Percentiles rank a stretch among this genome's conserved stretches.
Evolutionary conservation across 2,888 invertebrate species (phyloP).

Genomic region (Leptinotarsa rubiginosa): DNA sequence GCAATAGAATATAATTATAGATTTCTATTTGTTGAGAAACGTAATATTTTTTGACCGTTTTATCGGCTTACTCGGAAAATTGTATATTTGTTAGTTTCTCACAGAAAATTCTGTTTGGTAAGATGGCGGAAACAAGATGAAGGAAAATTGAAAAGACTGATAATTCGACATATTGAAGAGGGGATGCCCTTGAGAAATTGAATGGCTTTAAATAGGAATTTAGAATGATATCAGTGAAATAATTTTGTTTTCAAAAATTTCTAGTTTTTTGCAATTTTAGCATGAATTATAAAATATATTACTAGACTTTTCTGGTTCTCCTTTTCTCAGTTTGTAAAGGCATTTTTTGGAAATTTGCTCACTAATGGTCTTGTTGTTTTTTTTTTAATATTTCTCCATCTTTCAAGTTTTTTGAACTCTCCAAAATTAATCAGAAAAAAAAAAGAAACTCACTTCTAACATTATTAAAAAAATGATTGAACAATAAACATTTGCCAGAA

Average conservation of each 20-base stretch:
- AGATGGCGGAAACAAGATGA: slow-evolving; percentile 30
- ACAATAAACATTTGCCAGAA: not conserved
- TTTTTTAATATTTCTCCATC: too few relatives aligned
- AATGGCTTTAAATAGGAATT: slow-evolving; percentile 39
- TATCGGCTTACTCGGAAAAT: not conserved
- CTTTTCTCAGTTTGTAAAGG: too few relatives aligned
- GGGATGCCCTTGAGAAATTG: slow-evolving; percentile 33
- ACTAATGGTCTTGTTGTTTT: too few relatives aligned
- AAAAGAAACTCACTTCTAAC: too few relatives aligned
- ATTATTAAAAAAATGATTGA: not conserved
- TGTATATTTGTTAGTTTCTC: slow-evolving; percentile 32
- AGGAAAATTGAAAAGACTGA: slow-evolving; percentile 44
- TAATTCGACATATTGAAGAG: slow-evolving; percentile 47
- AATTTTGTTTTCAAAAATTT: not conserved
- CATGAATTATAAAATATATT: not conserved
- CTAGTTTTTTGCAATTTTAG: slow-evolving; percentile 3
- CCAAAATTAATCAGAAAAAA: too few relatives aligned
- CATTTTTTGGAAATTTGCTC: too few relatives aligned
- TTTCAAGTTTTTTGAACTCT: too few relatives aligned
- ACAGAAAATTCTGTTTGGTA: slow-evolving; percentile 47
- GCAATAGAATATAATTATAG: slow-evolving; percentile 42
- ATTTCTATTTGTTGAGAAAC: slow-evolving; percentile 49
- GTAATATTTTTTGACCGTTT: slow-evolving; percentile 42
- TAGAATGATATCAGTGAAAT: not conserved
- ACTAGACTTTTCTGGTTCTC: too few relatives aligned